Evolutionary conservation across 2,888 invertebrate genomes (phyloP), one percentile per base, ranked within the genome.

Genomic region (Microctonus aethiopoides): DNA sequence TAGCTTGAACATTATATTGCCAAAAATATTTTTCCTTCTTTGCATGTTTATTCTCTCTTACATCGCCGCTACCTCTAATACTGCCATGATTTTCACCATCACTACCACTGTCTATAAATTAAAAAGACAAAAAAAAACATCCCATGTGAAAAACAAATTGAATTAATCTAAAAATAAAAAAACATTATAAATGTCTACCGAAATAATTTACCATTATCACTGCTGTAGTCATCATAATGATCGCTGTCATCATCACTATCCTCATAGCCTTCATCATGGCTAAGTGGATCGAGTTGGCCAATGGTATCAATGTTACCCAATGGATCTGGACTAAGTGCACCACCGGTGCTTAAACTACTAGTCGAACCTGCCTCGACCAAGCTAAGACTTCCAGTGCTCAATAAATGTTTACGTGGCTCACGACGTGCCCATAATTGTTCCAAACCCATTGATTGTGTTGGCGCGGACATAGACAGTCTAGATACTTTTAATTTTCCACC

Each of bases 1-100:
- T 97, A 1, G 98, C 95, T 88, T 98, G 98, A 0, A 98, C 96
- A 88, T 99, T 99, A 87, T 99, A 99, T 86, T 98, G 98, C 98
- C 99, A 99, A 86, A 99, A 98, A 87, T 91, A 98, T 72, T 93
- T 90, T 82, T 96, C 96, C 78, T 93, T 94, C 86, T 94, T 95
- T 63, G 77, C 80, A n/a, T 81, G 81, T 68, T 82, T 82, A 63
- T 79, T 79, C 36, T 79, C 78, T 24, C 72, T 74, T 10, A 80
- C 75, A 32, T 84, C 81, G 13, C 75, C 68, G 9, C 74, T 73
- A 7, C 74, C 89, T 68, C 72, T 76, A 66, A 75, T 73, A 65
- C 80, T 88, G 63, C 79, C 76, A 64, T 82, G 84, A 64, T 85
- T 90, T 70, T 89, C 87, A 41, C 89, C 88, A 72, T 92, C 92